phyloP scores from a whole-genome alignment of 2,113 vertebrate genomes.

The Erythrocercus mccallii region DNA sequence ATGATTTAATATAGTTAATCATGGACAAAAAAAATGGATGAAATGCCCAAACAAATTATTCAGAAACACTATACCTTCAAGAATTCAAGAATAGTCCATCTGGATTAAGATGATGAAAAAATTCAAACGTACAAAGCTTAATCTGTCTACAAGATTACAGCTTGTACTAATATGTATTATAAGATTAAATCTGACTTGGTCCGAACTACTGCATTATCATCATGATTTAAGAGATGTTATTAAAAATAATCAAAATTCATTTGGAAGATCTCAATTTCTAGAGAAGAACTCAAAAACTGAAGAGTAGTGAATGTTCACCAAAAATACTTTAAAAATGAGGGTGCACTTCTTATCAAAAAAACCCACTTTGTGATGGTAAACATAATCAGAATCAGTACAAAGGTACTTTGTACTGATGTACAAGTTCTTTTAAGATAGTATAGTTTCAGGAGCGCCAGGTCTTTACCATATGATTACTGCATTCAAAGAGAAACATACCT shows the following conservation, averaged over 20 bases:
- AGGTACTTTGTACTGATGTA: no score
- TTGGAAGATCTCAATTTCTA: background rate
- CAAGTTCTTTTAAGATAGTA: background rate
- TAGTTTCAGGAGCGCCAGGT: background rate
- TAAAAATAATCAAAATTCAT: background rate
- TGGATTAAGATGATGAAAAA: background rate
- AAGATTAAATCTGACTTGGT: background rate
- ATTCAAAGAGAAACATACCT: background rate
- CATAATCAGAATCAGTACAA: background rate
- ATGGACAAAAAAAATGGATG: background rate
- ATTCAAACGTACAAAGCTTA: background rate
- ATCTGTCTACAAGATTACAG: background rate
- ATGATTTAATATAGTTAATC: background rate
- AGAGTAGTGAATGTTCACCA: background rate
- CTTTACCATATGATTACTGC: background rate
- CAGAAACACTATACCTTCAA: background rate
- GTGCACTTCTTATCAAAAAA: background rate
- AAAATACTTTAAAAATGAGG: background rate
- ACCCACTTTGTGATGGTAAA: background rate
- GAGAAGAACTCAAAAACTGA: background rate
- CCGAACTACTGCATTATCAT: background rate
- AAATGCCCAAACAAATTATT: background rate
- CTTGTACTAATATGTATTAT: background rate
- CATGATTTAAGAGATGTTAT: background rate
- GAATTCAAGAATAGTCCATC: background rate